Conservation (phyloP, 64 coral and sea anemone genomes). For the Trachythela sp. region DNA sequence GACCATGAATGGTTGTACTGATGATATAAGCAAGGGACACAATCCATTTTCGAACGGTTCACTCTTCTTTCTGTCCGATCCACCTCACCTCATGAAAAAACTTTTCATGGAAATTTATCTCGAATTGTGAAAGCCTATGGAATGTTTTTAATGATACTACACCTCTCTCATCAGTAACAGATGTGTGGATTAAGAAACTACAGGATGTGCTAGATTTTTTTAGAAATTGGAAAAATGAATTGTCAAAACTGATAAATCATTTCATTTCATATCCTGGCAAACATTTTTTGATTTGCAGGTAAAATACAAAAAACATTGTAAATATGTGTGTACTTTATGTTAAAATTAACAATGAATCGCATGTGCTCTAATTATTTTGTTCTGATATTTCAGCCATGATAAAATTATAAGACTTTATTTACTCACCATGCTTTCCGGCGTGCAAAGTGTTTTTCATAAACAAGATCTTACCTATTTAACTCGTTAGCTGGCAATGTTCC, state of each 20-base stretch:
- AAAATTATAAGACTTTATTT: too few species aligned
- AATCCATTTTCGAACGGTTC: not conserved
- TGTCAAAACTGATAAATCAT: not conserved
- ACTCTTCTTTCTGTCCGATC: not conserved
- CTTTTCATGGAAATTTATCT: not conserved
- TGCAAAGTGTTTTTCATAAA: too few species aligned
- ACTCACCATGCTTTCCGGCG: too few species aligned
- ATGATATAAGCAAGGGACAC: not conserved
- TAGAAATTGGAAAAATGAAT: not conserved
- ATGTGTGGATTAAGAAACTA: not conserved
- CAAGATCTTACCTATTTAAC: too few species aligned
- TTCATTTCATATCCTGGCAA: conserved; percentile 13
- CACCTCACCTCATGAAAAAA: not conserved
- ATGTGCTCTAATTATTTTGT: not conserved
- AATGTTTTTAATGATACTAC: not conserved
- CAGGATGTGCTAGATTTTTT: not conserved
- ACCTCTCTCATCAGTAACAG: conserved; percentile 1
- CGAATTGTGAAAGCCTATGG: not conserved
- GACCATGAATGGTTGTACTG: not conserved
- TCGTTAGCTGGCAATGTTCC: too few species aligned
- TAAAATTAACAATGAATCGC: not conserved
- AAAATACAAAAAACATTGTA: not conserved
- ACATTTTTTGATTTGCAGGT: conserved; percentile 24
- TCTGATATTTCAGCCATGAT: too few species aligned
- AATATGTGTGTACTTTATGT: not conserved